A percentile compares a stretch with the other conserved stretches of the same genome.
Evolutionary conservation across 2,113 vertebrate species (phyloP).

Genomic region (Mustela nigripes): DNA sequence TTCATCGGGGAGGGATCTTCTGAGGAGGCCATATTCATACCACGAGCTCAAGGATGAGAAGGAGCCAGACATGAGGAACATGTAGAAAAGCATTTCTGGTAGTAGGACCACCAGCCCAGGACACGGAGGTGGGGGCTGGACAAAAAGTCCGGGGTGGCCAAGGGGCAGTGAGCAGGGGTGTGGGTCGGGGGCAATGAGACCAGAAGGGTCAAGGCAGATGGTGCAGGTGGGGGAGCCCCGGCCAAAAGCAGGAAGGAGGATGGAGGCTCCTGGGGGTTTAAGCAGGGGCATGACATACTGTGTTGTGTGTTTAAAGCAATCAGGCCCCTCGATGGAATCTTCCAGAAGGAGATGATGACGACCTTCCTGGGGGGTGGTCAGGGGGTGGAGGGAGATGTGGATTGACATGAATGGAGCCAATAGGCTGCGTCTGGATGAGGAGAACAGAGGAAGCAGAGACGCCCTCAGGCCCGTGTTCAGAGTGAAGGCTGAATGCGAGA

Average conservation of each 20-base stretch:
- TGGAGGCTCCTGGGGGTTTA: background rate
- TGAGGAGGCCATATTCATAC: background rate
- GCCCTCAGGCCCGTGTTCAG: background rate
- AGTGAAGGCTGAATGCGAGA: background rate
- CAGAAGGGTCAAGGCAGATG: background rate
- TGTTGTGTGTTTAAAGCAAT: background rate
- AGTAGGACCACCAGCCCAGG: rapidly evolving
- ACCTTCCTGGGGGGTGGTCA: background rate
- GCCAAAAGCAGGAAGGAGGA: background rate
- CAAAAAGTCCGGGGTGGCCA: rapidly evolving
- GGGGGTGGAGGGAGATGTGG: background rate
- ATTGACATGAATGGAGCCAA: rapidly evolving
- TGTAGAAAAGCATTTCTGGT: background rate
- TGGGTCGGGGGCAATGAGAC: rapidly evolving
- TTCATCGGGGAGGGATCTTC: background rate
- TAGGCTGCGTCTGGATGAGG: background rate
- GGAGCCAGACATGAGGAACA: rapidly evolving
- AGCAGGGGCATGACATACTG: rapidly evolving
- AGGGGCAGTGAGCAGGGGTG: no score
- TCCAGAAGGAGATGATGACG: background rate
- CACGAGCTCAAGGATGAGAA: background rate
- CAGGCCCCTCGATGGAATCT: no score
- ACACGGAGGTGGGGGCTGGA: background rate
- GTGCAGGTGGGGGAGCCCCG: rapidly evolving
- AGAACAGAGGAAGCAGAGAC: no score